phyloP scores from a whole-genome alignment of 1,140 invertebrate species.

The Bathynomus jamesi region DNA sequence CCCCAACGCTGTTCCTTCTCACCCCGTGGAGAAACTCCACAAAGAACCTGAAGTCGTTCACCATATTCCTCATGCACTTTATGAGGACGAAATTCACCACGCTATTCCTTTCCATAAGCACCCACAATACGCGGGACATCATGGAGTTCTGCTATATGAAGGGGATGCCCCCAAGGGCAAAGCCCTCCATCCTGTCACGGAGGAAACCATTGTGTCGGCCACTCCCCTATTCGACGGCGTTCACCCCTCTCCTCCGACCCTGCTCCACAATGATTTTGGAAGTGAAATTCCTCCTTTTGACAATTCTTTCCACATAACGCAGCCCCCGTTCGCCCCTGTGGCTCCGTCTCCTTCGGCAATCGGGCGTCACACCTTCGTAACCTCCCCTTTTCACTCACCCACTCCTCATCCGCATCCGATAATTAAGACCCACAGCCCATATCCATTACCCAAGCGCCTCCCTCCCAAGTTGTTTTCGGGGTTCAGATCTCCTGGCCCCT shows the following conservation, averaged over 20 bases:
- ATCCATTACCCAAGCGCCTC: too few species aligned
- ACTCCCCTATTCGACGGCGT: not conserved
- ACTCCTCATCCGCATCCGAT: not conserved
- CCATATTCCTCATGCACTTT: not conserved
- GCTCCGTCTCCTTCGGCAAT: not conserved
- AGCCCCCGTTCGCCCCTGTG: not conserved
- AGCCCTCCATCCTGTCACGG: not conserved
- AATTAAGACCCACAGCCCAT: not conserved
- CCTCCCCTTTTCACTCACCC: not conserved
- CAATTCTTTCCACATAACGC: not conserved
- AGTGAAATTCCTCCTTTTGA: not conserved
- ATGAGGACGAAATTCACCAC: too few species aligned
- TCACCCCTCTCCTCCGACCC: not conserved
- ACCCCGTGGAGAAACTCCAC: not conserved
- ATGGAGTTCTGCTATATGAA: too few species aligned
- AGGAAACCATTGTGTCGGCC: not conserved
- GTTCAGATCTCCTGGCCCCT: too few species aligned
- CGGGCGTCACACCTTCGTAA: not conserved
- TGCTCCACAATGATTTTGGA: too few species aligned
- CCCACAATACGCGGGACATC: too few species aligned
- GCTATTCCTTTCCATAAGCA: too few species aligned
- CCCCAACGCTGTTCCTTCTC: not conserved
- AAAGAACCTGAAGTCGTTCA: not conserved
- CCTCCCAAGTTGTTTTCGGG: too few species aligned
- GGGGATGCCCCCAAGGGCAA: too few species aligned